These are phyloP conservation scores for Bicyclus anynana DNA, from an alignment of 1,140 invertebrate genomes.

Conservation along the genomic window DNA sequence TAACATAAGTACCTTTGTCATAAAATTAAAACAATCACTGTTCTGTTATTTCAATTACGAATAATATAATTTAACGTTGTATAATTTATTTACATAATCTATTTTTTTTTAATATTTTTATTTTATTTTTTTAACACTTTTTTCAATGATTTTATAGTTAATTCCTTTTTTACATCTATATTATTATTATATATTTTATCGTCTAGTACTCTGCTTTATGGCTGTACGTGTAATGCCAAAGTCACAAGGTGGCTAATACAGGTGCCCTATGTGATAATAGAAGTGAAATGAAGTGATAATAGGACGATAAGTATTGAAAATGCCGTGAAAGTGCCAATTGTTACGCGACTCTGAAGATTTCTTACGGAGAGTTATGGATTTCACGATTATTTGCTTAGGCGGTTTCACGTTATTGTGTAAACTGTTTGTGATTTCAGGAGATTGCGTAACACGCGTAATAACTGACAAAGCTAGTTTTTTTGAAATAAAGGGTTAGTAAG, in stretches of 20 bases:
- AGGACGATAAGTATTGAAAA: constrained; percentile 30
- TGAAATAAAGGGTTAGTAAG: too few species aligned
- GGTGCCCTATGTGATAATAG: constrained; percentile 6
- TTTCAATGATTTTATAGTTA: background rate
- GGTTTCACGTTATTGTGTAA: constrained; percentile 7
- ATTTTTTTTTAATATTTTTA: too few species aligned
- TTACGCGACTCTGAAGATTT: constrained; percentile 28
- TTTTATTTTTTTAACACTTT: too few species aligned
- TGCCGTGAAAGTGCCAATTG: constrained; percentile 30
- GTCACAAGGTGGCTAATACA: constrained; percentile 7
- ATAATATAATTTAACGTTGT: too few species aligned
- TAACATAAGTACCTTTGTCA: too few species aligned
- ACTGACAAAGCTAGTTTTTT: too few species aligned
- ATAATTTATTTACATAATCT: too few species aligned
- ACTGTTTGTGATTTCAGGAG: background rate
- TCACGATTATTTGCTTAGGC: constrained; percentile 18
- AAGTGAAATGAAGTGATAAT: constrained; percentile 28
- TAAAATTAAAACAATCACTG: too few species aligned
- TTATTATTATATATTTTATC: background rate
- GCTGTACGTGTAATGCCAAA: constrained; percentile 18
- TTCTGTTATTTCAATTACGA: too few species aligned
- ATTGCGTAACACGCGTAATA: background rate
- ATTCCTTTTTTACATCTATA: background rate
- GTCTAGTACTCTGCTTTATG: constrained; percentile 2
- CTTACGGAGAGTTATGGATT: constrained; percentile 27